These are phyloP conservation scores for Drosophila pseudoobscura DNA, from an alignment of 1,140 invertebrate species.

Conservation along the genomic window DNA sequence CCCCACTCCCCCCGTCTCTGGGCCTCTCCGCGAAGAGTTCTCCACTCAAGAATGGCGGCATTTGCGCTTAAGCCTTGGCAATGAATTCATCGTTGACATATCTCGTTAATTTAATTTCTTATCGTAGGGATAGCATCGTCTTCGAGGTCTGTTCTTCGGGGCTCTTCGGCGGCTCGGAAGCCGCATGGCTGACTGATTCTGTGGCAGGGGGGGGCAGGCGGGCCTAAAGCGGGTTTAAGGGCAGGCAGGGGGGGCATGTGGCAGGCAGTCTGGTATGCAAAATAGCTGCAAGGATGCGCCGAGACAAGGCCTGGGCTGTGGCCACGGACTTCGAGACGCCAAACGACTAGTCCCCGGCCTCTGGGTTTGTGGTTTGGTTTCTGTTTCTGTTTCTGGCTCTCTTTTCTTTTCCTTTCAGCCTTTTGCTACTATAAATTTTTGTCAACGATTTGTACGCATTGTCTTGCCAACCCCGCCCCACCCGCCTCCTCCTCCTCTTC, in stretches of 20 bases:
- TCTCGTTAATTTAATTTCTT: slow-evolving; percentile 84
- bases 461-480: slow-evolving; percentile 18
- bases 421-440: slow-evolving; percentile 81
- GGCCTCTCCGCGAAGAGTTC: background rate
- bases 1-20: no score
- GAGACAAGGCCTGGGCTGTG: background rate
- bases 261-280: slow-evolving; percentile 72
- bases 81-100: slow-evolving; percentile 83
- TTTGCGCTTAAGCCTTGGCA: slow-evolving; percentile 83
- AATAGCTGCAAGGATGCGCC: slow-evolving; percentile 78
- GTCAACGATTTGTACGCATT: slow-evolving; percentile 83
- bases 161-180: slow-evolving; percentile 48
- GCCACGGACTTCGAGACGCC: background rate
- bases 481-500: no score
- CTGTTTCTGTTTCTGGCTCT: background rate
- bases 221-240: slow-evolving; percentile 4
- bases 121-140: slow-evolving; percentile 82
- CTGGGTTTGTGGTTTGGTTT: background rate
- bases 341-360: background rate
- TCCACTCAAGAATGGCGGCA: slow-evolving; percentile 78
- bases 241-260: background rate
- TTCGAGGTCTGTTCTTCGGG: slow-evolving; percentile 33
- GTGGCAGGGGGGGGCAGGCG: slow-evolving; percentile 7
- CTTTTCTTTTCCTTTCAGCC: slow-evolving; percentile 2
- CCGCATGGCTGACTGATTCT: slow-evolving; percentile 72